These are phyloP conservation scores for Polyploca ridens DNA, from an alignment of 2,888 invertebrate genomes.

Conservation along the genomic window DNA sequence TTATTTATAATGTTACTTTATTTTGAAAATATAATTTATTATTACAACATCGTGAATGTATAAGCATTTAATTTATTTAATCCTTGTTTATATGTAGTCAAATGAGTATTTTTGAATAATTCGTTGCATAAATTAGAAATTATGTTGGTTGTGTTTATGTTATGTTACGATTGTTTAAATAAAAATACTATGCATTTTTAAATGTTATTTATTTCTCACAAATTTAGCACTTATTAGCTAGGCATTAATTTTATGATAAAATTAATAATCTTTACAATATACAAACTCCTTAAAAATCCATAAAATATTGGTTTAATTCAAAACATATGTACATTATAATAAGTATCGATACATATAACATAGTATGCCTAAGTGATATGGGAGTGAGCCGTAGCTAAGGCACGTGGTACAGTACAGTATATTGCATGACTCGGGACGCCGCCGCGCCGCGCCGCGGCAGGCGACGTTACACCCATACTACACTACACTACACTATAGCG, in stretches of 20 bases:
- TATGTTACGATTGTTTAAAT: constrained; percentile 19
- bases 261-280: constrained; percentile 85
- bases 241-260: constrained; percentile 83
- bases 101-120: constrained; percentile 1
- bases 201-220: constrained; percentile 83
- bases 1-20: background rate
- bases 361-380: constrained; percentile 80
- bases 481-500: too few species aligned
- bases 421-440: constrained; percentile 48
- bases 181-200: constrained; percentile 75
- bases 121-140: background rate
- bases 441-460: background rate
- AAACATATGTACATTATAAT: constrained; percentile 83
- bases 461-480: constrained; percentile 20
- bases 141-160: background rate
- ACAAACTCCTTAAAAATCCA: constrained; percentile 84
- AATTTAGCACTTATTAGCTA: constrained; percentile 83
- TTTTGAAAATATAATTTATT: background rate
- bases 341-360: constrained; percentile 78
- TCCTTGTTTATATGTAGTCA: background rate
- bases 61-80: background rate
- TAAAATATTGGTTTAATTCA: constrained; percentile 83
- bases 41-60: background rate
- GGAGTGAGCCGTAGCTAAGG: constrained; percentile 80
- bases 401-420: constrained; percentile 67